Conservation (phyloP, 2,113 vertebrate species). For the Callospermophilus lateralis region DNA sequence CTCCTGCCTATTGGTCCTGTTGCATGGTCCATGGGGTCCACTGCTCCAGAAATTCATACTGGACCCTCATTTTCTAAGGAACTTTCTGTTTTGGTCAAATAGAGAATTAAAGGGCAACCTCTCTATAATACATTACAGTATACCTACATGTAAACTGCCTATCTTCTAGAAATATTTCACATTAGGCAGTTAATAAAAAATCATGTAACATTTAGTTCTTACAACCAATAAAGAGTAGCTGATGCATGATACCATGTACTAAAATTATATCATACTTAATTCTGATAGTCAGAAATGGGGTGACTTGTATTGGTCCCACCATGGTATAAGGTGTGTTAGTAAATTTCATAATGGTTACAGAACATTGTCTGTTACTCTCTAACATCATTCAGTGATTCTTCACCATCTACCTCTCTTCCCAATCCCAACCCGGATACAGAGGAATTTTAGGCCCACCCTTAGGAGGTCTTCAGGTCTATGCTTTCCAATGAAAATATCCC, state of each 20-base stretch:
- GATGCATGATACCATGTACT: neutral
- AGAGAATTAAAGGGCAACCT: constrained; percentile 4
- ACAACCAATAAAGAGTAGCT: neutral
- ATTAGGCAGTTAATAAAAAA: constrained; percentile 34
- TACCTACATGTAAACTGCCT: neutral
- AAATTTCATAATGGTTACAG: constrained; percentile 35
- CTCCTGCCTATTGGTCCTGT: neutral
- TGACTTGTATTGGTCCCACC: neutral
- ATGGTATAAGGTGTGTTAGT: constrained; percentile 20
- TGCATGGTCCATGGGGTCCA: neutral
- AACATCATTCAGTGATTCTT: constrained; percentile 43
- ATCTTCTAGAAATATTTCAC: constrained; percentile 49
- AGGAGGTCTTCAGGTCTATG: constrained; percentile 16
- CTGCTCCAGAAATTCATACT: constrained; percentile 44
- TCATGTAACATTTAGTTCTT: constrained; percentile 38
- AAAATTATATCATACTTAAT: constrained; percentile 48
- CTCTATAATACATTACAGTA: neutral
- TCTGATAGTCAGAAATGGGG: constrained; percentile 3
- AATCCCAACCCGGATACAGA: constrained; percentile 34
- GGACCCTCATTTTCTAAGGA: neutral
- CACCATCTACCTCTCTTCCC: neutral
- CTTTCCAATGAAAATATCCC: constrained; percentile 23
- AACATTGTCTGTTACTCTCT: constrained; percentile 42
- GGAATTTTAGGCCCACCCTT: constrained; percentile 70
- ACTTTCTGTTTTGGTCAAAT: constrained; percentile 25